Evolutionary conservation across 92 coral and sea anemone genomes (phyloP).

Genomic region (Anthopleura xanthogrammica): DNA sequence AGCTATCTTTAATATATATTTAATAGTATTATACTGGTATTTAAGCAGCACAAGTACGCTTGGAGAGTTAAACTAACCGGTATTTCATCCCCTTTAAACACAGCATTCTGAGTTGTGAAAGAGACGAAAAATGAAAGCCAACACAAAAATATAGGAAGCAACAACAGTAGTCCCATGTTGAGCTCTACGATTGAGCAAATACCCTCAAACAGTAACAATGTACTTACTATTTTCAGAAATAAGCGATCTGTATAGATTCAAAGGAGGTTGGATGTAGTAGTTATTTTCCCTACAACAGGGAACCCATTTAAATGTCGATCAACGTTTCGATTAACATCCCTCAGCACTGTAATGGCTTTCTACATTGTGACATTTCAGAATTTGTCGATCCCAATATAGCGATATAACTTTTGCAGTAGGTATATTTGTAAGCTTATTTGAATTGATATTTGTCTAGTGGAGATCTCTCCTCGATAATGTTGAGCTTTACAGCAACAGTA

Average conservation of each 20-base stretch:
- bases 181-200: background rate
- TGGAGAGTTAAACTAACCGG: background rate
- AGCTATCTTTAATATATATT: background rate
- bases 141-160: background rate
- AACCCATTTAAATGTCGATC: background rate
- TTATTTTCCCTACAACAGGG: background rate
- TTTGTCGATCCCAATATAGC: background rate
- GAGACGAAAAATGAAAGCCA: background rate
- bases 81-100: background rate
- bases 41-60: background rate
- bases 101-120: background rate
- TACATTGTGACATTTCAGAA: background rate
- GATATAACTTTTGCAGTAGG: background rate
- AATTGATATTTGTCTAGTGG: background rate
- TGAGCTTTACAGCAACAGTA: background rate
- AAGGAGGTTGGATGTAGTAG: background rate
- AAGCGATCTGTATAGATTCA: background rate
- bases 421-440: constrained; percentile 4
- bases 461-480: background rate
- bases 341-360: constrained; percentile 29
- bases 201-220: background rate
- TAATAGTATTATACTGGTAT: background rate
- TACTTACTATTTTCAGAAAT: background rate
- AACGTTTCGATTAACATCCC: constrained; percentile 4
- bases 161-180: background rate